Evolutionary conservation across 53 echinoderm and acorn worm species (phyloP).

Genomic region (Echinometra lucunter): DNA sequence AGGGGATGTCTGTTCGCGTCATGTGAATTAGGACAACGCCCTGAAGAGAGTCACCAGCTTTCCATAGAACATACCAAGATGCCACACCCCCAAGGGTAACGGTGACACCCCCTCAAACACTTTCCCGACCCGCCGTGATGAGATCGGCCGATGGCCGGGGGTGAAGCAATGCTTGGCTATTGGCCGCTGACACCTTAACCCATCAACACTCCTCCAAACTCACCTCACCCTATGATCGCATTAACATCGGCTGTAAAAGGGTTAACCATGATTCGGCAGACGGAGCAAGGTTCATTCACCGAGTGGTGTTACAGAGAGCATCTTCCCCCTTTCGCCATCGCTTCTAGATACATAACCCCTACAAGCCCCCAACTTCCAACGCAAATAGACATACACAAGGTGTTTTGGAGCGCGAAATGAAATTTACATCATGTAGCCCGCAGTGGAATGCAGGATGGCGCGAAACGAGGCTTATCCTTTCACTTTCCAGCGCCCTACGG

Average conservation of each 20-base stretch:
- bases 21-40: conserved; percentile 49
- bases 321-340: conserved; percentile 27
- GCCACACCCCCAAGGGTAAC: conserved; percentile 32
- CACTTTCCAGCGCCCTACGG: conserved; percentile 19
- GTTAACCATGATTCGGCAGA: not conserved
- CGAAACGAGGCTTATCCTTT: conserved; percentile 26
- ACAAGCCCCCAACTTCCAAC: not conserved
- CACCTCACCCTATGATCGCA: not conserved
- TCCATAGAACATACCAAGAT: not conserved
- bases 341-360: conserved; percentile 1
- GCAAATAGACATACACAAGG: conserved; percentile 38
- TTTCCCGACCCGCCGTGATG: not conserved
- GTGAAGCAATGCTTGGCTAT: conserved; percentile 56
- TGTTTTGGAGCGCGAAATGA: conserved; percentile 54
- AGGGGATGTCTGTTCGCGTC: conserved; percentile 39
- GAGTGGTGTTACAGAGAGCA: not conserved
- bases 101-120: not conserved
- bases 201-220: not conserved
- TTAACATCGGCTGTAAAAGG: conserved; percentile 5
- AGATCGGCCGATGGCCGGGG: conserved; percentile 50
- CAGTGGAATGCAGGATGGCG: conserved; percentile 32
- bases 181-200: conserved; percentile 28
- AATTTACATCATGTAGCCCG: conserved; percentile 49
- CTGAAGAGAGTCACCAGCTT: conserved; percentile 9
- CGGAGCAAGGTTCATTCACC: conserved; percentile 49